Evolutionary conservation across 2,888 invertebrate species (phyloP), one percentile per base, ranked within the genome.

Genomic region (Agrotis puta): DNA sequence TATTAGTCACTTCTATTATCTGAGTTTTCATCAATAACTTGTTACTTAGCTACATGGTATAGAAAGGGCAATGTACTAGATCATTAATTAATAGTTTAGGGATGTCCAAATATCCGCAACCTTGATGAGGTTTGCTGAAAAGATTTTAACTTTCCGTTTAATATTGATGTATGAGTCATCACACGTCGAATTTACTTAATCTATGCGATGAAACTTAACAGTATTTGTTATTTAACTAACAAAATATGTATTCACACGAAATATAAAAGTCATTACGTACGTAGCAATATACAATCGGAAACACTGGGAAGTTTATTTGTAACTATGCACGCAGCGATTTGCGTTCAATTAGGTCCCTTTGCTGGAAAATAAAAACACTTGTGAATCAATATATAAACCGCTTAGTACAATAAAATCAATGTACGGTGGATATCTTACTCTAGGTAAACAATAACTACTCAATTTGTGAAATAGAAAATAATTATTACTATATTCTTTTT

Each of bases 161-260:
- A 20, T 71, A 64, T 48, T 70, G 53, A 53, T 58, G 70, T 64
- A 77, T 84, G 83, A 83, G 70, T 84, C 83, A 83, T 83, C 82
- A 70, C 73, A 39, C 68, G 63, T 62, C 51, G 62, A 75, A 51
- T 73, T 59, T 58, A 56, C 7, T 22, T 13, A 45, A 72, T 57
- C 18, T 47, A 59, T 18, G 16, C 62, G 20, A 63, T 50, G 58
- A 59, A 59, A 47, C 50, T n/a, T 39, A n/a, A 51, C 5, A 22
- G n/a, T 57, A 5, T 13, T 39, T 14, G 18, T 22, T 33, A 47
- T 57, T 13, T 43, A 47, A 16, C 33, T 9, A 18, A 5, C 18
- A 69, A 3, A 45, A 56, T 14, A 50, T 16, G 20, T 50, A 50
- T 18, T 39, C 43, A 64, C 5, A 59, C 4, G 18, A 75, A 78